phyloP scores from a whole-genome alignment of 2,113 vertebrate species.

The Thymallus thymallus region DNA sequence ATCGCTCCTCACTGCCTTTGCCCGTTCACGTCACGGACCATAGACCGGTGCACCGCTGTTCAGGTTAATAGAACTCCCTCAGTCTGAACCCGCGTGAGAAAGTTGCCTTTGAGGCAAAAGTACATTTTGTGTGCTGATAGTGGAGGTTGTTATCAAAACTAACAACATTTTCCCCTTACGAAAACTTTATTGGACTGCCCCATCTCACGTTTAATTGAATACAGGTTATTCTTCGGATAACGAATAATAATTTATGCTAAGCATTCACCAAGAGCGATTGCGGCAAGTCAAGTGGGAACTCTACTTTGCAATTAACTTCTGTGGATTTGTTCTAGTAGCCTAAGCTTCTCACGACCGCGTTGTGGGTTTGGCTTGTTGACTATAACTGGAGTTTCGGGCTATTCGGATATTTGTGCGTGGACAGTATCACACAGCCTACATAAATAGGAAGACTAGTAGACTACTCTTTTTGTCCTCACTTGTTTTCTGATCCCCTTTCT shows the following conservation, averaged over 20 bases:
- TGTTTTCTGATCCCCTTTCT: slow-evolving; percentile 49
- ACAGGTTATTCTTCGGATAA: slow-evolving; percentile 24
- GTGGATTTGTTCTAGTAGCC: slow-evolving; percentile 52
- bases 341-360: slow-evolving; percentile 20
- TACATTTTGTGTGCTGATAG: slow-evolving; percentile 13
- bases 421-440: neutral
- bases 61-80: no score
- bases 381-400: slow-evolving; percentile 6
- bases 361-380: slow-evolving; percentile 21
- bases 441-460: slow-evolving; percentile 12
- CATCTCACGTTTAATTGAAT: neutral
- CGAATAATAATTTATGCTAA: neutral
- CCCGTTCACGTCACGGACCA: no score
- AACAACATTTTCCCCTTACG: slow-evolving; percentile 33
- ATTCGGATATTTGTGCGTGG: neutral
- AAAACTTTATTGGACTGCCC: slow-evolving; percentile 23
- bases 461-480: no score
- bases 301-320: slow-evolving; percentile 60
- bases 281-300: slow-evolving; percentile 64
- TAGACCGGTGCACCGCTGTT: no score
- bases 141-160: slow-evolving; percentile 58
- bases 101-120: slow-evolving; percentile 68
- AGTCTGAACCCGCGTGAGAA: slow-evolving; percentile 76
- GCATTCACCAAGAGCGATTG: slow-evolving; percentile 22
- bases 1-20: no score